phyloP scores from a whole-genome alignment of 2,797 vertebrate genomes.

The Phrynocephalus vlangalii region DNA sequence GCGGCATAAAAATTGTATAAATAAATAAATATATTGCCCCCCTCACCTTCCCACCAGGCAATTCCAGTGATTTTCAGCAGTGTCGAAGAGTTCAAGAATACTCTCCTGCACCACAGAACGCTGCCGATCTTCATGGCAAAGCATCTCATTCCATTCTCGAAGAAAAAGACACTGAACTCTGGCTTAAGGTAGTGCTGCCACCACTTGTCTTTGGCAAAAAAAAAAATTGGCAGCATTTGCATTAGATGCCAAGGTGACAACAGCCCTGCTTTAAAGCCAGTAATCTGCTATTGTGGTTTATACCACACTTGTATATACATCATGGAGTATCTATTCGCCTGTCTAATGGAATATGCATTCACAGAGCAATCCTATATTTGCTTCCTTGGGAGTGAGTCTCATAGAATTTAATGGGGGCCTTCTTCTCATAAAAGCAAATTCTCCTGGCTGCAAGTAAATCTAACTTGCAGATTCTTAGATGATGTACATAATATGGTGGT shows the following conservation, averaged over 20 bases:
- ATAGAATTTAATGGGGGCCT: not conserved
- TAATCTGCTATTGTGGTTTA: not conserved
- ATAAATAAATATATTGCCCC: too few relatives aligned
- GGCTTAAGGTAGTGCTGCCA: not conserved
- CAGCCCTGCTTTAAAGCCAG: not conserved
- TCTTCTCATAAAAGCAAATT: not conserved
- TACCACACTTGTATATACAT: not conserved
- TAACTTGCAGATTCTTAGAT: not conserved
- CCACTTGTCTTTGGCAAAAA: not conserved
- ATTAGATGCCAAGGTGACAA: not conserved
- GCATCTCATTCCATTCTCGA: not conserved
- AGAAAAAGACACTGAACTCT: not conserved
- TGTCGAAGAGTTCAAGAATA: not conserved
- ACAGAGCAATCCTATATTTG: not conserved
- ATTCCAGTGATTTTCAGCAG: not conserved
- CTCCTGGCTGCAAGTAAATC: not conserved
- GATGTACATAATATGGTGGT: too few relatives aligned
- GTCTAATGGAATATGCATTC: not conserved
- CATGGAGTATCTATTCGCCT: too few relatives aligned
- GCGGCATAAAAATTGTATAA: too few relatives aligned
- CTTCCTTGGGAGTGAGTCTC: not conserved
- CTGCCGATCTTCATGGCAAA: not conserved
- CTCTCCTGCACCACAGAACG: not conserved
- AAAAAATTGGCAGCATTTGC: not conserved
- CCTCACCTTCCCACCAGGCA: not conserved